A percentile compares a stretch with the other conserved stretches of the same genome.
Evolutionary conservation across 2,888 invertebrate genomes (phyloP).

Genomic region (Pachydiplax longipennis): DNA sequence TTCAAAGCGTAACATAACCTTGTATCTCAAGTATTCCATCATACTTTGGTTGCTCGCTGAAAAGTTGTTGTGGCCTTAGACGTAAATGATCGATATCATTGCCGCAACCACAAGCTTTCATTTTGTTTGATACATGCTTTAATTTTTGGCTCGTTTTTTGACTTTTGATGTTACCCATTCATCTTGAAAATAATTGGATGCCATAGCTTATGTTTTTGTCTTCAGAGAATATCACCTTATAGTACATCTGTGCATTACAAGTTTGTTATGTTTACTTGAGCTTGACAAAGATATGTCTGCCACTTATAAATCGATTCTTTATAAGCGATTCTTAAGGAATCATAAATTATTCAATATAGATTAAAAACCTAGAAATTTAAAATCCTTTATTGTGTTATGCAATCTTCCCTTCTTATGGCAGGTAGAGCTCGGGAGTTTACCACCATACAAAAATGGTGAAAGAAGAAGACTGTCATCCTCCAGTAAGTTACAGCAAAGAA

Average conservation of each 20-base stretch:
- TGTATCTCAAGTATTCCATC: background rate
- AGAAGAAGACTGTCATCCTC: slow-evolving; percentile 26
- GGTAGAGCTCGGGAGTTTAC: background rate
- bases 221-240: too few species aligned
- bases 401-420: background rate
- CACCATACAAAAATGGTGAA: background rate
- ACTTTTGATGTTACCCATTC: too few species aligned
- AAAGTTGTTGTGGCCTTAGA: background rate
- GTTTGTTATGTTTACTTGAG: too few species aligned
- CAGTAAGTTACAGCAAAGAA: slow-evolving; percentile 41
- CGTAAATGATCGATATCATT: background rate
- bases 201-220: too few species aligned
- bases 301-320: too few species aligned
- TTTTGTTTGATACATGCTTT: background rate
- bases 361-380: too few species aligned
- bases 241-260: too few species aligned
- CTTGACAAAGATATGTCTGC: too few species aligned
- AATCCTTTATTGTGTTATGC: background rate
- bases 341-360: too few species aligned
- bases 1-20: background rate
- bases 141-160: too few species aligned
- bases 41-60: background rate
- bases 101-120: background rate
- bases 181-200: too few species aligned
- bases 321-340: too few species aligned